Base-by-base conservation (phyloP, 30 jellyfish, hydroid and myxozoan genomes). In the Clytia hemisphaerica region DNA sequence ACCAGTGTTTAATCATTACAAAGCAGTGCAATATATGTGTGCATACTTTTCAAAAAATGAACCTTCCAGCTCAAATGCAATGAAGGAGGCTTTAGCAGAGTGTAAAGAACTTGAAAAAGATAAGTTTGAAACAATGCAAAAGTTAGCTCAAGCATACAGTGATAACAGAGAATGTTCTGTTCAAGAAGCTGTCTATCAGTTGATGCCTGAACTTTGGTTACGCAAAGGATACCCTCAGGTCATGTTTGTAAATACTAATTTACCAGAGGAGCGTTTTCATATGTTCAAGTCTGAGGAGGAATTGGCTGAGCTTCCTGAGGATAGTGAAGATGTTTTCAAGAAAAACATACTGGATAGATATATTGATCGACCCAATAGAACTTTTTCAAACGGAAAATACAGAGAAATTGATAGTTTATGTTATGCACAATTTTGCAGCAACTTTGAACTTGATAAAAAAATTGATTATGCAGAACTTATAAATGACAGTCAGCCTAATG, bases 241-340 rank as follows among this genome's bases (percentile, higher is more conserved):
- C 18, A 6, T 49, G 22, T 49, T 49, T 49, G 64, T 32, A 5
- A 49, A 49, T 32, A 49, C 9, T 49, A 49, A 49, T 49, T 6
- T 49, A 18, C 64, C 64, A n/a, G 64, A 18, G 25, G 25, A 49
- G 21, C 64, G 64, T 5, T n/a, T n/a, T n/a, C n/a, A n/a, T n/a
- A n/a, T n/a, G n/a, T n/a, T n/a, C n/a, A n/a, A n/a, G n/a, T n/a
- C 64, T 49, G 21, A 49, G 19, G 64, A 49, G 25, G 64, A 49
- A 49, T 32, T 49, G 64, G 6, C 19, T 6, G 25, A 49, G 19
- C 25, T 49, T n/a, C 64, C 64, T 49, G 21, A 7, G 4, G 64
- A 49, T 9, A 49, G 64, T 18, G 25, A 28, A 49, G 22, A 5
- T 7, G 19, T 49, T 5, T 49, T n/a, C 64, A 49, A 58, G 32